These are phyloP conservation scores for Saguinus midas DNA, from an alignment of 2,113 vertebrate species.

Conservation along the genomic window DNA sequence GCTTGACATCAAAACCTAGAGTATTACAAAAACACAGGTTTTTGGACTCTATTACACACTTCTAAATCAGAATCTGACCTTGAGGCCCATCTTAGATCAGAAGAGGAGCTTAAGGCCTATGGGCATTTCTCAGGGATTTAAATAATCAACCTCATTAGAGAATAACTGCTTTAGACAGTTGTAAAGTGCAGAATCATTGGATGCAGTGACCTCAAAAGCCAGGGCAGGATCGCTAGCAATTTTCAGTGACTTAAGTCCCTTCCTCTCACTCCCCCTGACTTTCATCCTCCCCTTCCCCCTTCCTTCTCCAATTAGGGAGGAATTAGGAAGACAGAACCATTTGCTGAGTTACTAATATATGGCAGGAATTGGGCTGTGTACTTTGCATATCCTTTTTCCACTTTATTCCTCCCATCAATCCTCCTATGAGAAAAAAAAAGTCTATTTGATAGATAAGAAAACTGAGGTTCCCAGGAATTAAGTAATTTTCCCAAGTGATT, in stretches of 20 bases:
- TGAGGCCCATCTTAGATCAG: background rate
- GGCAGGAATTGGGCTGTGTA: background rate
- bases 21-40: background rate
- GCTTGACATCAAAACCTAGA: background rate
- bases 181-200: background rate
- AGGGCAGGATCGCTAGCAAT: background rate
- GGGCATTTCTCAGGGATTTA: slow-evolving; percentile 4
- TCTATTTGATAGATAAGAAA: background rate
- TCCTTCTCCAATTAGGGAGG: background rate
- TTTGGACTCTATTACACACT: background rate
- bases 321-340: background rate
- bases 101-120: background rate
- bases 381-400: background rate
- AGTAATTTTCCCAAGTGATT: background rate
- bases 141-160: background rate
- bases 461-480: background rate
- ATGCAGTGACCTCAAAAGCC: background rate
- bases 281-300: background rate
- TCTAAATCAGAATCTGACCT: background rate
- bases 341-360: background rate
- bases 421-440: background rate
- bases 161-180: background rate
- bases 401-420: background rate
- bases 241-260: background rate
- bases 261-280: background rate